Conservation (phyloP, 2,888 invertebrate genomes). For the Andrena minutula region DNA sequence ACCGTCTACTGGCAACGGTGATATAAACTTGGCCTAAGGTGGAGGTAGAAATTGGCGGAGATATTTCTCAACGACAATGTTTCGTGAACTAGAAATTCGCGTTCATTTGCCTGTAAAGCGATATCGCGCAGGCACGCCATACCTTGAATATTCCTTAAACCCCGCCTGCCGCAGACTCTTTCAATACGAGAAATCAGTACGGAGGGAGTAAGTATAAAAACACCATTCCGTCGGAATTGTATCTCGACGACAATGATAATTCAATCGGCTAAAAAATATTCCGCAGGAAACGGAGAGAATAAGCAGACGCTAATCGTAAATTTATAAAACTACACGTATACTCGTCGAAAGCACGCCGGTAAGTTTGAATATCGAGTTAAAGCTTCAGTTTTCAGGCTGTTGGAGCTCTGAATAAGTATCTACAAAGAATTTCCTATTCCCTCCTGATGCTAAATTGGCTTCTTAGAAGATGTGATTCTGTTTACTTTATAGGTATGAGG, state of each 20-base stretch:
- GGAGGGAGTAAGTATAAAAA: slow-evolving; percentile 31
- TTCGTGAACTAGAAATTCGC: slow-evolving; percentile 67
- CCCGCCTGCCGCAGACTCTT: not conserved
- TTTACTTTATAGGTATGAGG: too few relatives aligned
- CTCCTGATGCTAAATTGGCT: too few relatives aligned
- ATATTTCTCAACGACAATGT: slow-evolving; percentile 52
- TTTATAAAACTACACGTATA: not conserved
- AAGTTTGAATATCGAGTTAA: not conserved
- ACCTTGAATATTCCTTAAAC: slow-evolving; percentile 52
- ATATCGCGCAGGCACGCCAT: slow-evolving; percentile 62
- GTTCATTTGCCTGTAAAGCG: slow-evolving; percentile 67
- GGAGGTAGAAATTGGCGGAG: slow-evolving; percentile 37
- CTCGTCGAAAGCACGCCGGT: not conserved
- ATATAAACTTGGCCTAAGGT: slow-evolving; percentile 39
- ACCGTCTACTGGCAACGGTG: not conserved
- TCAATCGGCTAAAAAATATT: slow-evolving; percentile 49
- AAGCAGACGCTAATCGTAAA: not conserved
- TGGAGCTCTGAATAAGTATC: too few relatives aligned
- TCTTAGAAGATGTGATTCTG: too few relatives aligned
- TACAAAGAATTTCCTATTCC: too few relatives aligned
- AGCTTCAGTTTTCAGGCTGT: not conserved
- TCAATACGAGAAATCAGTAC: slow-evolving; percentile 46
- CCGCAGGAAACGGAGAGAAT: not conserved
- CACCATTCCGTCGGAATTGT: slow-evolving; percentile 5
- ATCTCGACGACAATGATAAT: slow-evolving; percentile 2